Evolutionary conservation across 2,797 vertebrate genomes (phyloP), one percentile per base, ranked within the genome.

Genomic region (Chrysocyon brachyurus): DNA sequence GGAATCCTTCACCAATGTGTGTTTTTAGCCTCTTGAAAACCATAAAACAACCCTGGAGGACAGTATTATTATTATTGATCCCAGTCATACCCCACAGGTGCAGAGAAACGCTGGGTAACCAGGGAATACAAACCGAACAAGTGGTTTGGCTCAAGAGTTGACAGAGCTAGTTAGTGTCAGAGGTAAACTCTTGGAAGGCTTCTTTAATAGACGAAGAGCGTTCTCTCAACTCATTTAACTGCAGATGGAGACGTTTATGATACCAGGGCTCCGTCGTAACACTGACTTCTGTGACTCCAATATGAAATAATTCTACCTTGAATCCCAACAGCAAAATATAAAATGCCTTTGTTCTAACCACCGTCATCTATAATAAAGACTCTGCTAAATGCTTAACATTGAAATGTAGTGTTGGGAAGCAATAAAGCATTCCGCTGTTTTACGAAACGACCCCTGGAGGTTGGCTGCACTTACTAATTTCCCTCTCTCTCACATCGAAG

Each of bases 351-450:
- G 33, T 83, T 66, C 72, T 90, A 83, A n/a, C 46, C 68, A 89
- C 33, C 15, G 56, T 75, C 11, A 12, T 90, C 59, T 75, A 46
- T 49, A 84, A 57, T 57, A 75, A 26, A 93, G 68, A 66, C 36
- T 66, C 36, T 66, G 33, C 49, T 66, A 66, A 66, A 89, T 90
- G 78, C 22, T 33, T 83, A 66, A 94, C 75, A 89, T 56, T 83
- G 46, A 83, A 94, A 89, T 75, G 59, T 22, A 72, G 24, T 66
- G 28, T 75, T 83, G 73, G 16, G 70, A 56, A 94, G 93, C 59
- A 66, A 70, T 75, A 66, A 90, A 57, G 24, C 10, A 11, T 40
- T 12, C 46, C 8, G n/a, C 78, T 75, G 2, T 90, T 36, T 94
- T 75, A 28, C 57, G 56, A 89, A 89, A 75, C 6, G 5, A 77